Evolutionary conservation across 2,797 vertebrate genomes (phyloP), one percentile per base, ranked within the genome.

Genomic region (Basileuterus tristriatus): DNA sequence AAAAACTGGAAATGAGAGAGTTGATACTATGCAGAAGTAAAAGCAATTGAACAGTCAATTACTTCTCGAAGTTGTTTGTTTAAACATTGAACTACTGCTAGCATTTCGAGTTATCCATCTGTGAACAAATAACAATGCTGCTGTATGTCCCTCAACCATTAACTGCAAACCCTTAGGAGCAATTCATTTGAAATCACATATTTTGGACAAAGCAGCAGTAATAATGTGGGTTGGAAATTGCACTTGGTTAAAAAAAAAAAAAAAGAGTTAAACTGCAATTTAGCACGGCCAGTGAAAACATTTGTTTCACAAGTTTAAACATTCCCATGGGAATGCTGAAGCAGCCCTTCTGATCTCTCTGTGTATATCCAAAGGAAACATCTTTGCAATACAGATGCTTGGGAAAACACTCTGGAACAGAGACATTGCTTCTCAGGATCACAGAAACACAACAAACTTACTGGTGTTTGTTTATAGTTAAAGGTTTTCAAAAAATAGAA

Each of bases 311-410:
- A 70, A 95, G 90, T 94, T 96, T 92, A 94, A 93, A 95, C 89
- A 95, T 97, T 97, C 95, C 95, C 96, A 96, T 96, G 96, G 96
- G 94, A 97, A 96, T 91, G 74, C 87, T 92, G 76, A 75, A 95
- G 44, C 82, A 95, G 81, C 53, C 78, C 56, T 75, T 94, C 83
- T 89, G 93, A 93, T 93, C 87, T 90, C 23, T 47, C 1, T 82
- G 37, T 94, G 70, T 87, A n/a, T 93, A 87, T 76, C 83, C 74
- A 94, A 78, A 92, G 89, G 94, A 95, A 95, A 91, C 68, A 88
- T 85, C 91, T 94, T 93, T 93, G 74, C 69, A 94, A 88, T 93
- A 91, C 76, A 67, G 50, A 77, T 93, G 74, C 89, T 96, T 95
- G 78, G 85, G 83, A 95, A 97, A 94, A 76, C 81, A 65, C 41